Base-by-base conservation (phyloP, 2,888 invertebrate genomes). In the Nudaria mundana region DNA sequence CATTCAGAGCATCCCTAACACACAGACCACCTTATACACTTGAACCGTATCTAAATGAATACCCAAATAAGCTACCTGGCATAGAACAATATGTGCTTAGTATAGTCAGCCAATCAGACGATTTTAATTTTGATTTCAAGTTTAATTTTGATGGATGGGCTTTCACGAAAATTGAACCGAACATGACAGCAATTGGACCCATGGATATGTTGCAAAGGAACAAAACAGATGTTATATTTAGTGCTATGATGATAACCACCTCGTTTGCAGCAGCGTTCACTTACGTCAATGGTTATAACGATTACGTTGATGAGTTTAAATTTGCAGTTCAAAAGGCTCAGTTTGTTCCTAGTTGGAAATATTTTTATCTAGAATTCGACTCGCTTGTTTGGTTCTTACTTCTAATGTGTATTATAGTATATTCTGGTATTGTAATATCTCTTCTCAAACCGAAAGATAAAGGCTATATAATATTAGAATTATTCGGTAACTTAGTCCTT, bases 1-100 rank as follows among this genome's bases (percentile, higher is more conserved):
- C 66, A 1, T 52, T 82, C 11, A 66, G 46, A 18, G 66, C 67
- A 7, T 20, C 25, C 4, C 5, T 25, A 7, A 12, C 42, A 8
- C 65, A 81, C 30, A 67, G 72, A 55, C 77, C 80, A 7, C 83
- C 81, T 0, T 75, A 59, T 30, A 49, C 23, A n/a, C 28, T 39
- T 33, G 18, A 39, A 13, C 33, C 29, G 1, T 7, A 6, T 15
- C 6, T 30, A 38, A 33, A 33, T 29, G 16, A 34, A 24, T 30
- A 30, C 10, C 29, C n/a, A 13, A 34, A 40, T 30, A 24, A 18
- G 8, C 11, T 34, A 14, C 13, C 18, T 13, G 42, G 42, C n/a
- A 14, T 43, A 10, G 42, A 43, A 34, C 37, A 43, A 16, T 25
- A 43, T 8, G 22, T 38, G 10, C 10, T 43, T n/a, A 26, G 34